Base-by-base conservation (phyloP, 1,140 invertebrate genomes). In the Laodelphax striatellus region DNA sequence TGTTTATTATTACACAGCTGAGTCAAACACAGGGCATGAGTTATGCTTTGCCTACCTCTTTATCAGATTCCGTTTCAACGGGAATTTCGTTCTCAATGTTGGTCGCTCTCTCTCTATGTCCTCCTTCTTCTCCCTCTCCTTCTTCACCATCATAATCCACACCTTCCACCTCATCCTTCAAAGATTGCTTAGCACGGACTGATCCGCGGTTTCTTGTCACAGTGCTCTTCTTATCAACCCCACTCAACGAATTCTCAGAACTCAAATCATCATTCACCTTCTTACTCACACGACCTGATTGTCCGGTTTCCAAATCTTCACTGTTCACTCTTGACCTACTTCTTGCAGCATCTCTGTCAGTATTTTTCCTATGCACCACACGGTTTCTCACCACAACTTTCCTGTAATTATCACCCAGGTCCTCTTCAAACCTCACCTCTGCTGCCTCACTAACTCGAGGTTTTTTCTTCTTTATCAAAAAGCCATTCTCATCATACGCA, bases 131-230 rank as follows among this genome's bases (percentile, higher is more conserved):
- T 16, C 24, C 19, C 19, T 54, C 34, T 16, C 17, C 56, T 38
- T 44, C 56, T 58, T 46, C 50, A 1, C 16, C 42, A 14, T n/a
- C 41, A 44, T n/a, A 58, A 21, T 58, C 50, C 8, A 58, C 22
- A 46, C 42, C 50, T 58, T 17, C 28, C 17, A 56, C 19, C 21
- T 50, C 21, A 50, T 50, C 46, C 16, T 50, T 50, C 21, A 50
- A 50, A 2, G 21, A 50, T 19, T 50, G 5, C 21, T 50, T 50
- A 8, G 46, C 46, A 50, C 46, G 46, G 16, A 50, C 11, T 17
- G 46, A 50, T 1, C 46, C 46, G 9, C 46, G 46, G 11, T 50
- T 50, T 19, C 16, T 22, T 50, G 6, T 50, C 3, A 19, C 11
- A 13, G 1, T 14, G 3, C 16, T 50, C 21, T 50, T 50, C 21